Conservation (phyloP, 2,113 vertebrate species). For the Theropithecus gelada region DNA sequence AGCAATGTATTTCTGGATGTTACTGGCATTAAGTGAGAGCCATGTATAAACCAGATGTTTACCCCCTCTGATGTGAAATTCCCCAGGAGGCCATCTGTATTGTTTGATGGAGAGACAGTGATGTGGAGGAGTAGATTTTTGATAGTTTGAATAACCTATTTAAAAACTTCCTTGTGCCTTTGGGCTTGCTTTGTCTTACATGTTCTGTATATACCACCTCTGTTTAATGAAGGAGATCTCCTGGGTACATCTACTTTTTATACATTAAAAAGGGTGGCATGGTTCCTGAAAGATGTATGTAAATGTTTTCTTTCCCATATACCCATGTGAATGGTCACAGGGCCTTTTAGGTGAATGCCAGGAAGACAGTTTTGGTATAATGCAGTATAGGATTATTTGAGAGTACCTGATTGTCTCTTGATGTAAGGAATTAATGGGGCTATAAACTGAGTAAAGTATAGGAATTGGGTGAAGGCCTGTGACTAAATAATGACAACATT, state of each 20-base stretch:
- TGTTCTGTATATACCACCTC: neutral
- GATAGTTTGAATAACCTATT: neutral
- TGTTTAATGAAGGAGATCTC: neutral
- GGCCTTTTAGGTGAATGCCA: neutral
- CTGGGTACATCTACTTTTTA: neutral
- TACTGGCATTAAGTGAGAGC: neutral
- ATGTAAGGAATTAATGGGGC: neutral
- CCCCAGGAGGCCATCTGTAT: neutral
- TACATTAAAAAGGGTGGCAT: neutral
- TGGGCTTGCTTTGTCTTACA: neutral
- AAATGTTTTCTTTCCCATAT: neutral
- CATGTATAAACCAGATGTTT: neutral
- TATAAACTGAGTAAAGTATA: neutral
- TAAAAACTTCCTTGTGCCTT: neutral
- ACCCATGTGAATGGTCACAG: neutral
- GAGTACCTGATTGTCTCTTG: neutral
- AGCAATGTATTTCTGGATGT: neutral
- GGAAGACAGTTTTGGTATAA: neutral
- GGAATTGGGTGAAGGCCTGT: neutral
- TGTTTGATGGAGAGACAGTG: neutral
- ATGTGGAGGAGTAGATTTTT: neutral
- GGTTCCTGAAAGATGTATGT: neutral
- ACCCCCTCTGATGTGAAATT: neutral
- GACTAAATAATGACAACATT: neutral
- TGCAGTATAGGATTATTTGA: neutral